These are phyloP conservation scores for Hypsopygia costalis DNA, from an alignment of 2,888 invertebrate species.

Conservation along the genomic window DNA sequence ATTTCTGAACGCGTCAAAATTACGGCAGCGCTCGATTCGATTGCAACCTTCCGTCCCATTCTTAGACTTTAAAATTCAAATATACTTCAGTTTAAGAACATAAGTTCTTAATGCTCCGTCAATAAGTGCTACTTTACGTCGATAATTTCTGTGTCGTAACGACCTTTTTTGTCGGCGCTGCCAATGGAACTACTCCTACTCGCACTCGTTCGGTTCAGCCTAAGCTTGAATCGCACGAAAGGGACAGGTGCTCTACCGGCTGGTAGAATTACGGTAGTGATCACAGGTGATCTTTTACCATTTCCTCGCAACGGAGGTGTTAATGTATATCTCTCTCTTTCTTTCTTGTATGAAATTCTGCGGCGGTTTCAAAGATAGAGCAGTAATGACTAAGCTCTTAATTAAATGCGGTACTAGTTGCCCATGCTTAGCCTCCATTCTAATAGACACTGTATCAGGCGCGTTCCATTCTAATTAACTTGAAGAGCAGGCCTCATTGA, in stretches of 20 bases:
- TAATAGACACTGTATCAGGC: constrained; percentile 51
- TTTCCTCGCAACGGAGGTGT: constrained; percentile 62
- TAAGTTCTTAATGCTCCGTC: constrained; percentile 9
- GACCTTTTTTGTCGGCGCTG: constrained; percentile 31
- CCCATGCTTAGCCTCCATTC: constrained; percentile 64
- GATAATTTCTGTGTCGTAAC: constrained; percentile 20
- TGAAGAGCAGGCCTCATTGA: constrained; percentile 41
- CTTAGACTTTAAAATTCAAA: constrained; percentile 41
- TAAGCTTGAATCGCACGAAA: constrained; percentile 77
- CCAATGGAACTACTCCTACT: constrained; percentile 73
- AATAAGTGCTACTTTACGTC: constrained; percentile 29
- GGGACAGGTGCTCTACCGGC: constrained; percentile 78
- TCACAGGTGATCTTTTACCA: constrained; percentile 79
- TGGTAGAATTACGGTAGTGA: constrained; percentile 79
- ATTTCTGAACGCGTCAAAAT: constrained; percentile 79
- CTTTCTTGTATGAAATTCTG: constrained; percentile 26
- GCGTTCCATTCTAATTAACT: constrained; percentile 55
- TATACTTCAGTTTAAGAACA: constrained; percentile 14
- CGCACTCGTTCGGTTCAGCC: constrained; percentile 75
- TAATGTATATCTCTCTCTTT: constrained; percentile 65
- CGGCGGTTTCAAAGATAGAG: constrained; percentile 39
- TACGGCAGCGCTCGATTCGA: constrained; percentile 69
- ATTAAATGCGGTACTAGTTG: constrained; percentile 62
- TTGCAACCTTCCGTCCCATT: constrained; percentile 72
- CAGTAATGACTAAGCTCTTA: constrained; percentile 45